Conservation (phyloP, 2,888 invertebrate species). For the Melanostoma scalare region DNA sequence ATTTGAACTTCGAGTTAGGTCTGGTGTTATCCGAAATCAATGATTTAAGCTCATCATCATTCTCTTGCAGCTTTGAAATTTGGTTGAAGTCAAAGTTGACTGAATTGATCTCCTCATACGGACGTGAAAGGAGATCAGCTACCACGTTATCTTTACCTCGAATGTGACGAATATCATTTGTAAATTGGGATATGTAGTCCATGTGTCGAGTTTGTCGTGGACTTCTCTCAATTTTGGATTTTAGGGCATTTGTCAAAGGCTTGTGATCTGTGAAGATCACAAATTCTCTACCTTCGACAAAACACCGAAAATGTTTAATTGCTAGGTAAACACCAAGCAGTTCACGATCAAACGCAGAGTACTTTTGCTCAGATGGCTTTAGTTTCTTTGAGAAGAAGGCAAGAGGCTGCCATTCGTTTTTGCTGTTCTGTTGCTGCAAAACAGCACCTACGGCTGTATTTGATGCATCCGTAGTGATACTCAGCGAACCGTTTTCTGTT, state of each 20-base stretch:
- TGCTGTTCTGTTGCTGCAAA: conserved; percentile 13
- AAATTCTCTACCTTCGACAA: conserved; percentile 32
- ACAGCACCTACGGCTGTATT: conserved; percentile 37
- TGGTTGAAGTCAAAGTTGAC: neutral
- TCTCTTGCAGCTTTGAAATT: conserved; percentile 12
- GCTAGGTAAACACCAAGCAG: conserved; percentile 19
- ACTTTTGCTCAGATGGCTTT: conserved; percentile 9
- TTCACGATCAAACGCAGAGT: conserved; percentile 27
- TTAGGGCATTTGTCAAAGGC: conserved; percentile 18
- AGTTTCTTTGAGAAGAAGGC: conserved; percentile 29
- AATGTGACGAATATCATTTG: conserved; percentile 31
- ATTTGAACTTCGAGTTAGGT: too few relatives aligned
- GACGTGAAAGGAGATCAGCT: conserved; percentile 11
- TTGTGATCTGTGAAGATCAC: conserved; percentile 32
- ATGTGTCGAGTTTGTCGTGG: conserved; percentile 23
- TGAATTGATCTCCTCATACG: too few relatives aligned
- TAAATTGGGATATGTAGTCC: conserved; percentile 32
- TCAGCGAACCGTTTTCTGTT: conserved; percentile 13
- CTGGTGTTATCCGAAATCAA: too few relatives aligned
- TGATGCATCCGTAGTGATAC: conserved; percentile 40
- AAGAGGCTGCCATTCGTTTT: conserved; percentile 14
- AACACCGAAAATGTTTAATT: conserved; percentile 30
- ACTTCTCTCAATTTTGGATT: conserved; percentile 11
- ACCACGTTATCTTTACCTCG: conserved; percentile 34
- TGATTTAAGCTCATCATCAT: too few relatives aligned